phyloP scores from a whole-genome alignment of 2,888 invertebrate species.

The Ptychoptera contaminata region DNA sequence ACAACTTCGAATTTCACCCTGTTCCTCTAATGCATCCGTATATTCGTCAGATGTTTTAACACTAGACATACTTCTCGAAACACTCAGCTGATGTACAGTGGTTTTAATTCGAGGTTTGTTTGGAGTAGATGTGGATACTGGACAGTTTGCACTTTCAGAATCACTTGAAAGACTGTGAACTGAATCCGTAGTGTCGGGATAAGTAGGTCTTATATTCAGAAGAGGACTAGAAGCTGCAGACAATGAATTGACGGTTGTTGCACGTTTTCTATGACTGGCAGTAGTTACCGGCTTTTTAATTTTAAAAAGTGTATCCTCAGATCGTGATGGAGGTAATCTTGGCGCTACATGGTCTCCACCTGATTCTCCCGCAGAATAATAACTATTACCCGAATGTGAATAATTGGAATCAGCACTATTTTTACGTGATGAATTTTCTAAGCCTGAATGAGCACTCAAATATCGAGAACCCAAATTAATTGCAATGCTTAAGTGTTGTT shows the following conservation, averaged over 20 bases:
- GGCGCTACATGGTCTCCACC: conserved; percentile 19
- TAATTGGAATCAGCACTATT: conserved; percentile 42
- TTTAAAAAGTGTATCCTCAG: conserved; percentile 57
- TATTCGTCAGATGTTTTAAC: conserved; percentile 29
- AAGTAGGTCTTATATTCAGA: conserved; percentile 42
- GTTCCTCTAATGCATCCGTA: conserved; percentile 28
- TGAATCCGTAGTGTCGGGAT: conserved; percentile 49
- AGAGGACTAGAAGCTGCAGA: conserved; percentile 57
- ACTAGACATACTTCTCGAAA: conserved; percentile 46
- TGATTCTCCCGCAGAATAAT: conserved; percentile 28
- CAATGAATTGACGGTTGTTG: conserved; percentile 40
- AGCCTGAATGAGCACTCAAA: conserved; percentile 32
- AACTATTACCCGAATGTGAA: conserved; percentile 36
- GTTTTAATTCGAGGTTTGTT: conserved; percentile 37
- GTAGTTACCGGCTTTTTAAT: conserved; percentile 26
- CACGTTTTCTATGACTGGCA: conserved; percentile 35
- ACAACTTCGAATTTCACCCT: conserved; percentile 36
- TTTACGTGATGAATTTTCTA: conserved; percentile 32
- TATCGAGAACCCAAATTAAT: conserved; percentile 41
- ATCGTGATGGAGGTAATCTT: conserved; percentile 58
- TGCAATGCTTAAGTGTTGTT: conserved; percentile 50
- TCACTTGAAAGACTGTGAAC: conserved; percentile 50
- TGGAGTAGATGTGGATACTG: conserved; percentile 34
- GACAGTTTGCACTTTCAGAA: conserved; percentile 39
- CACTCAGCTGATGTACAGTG: conserved; percentile 33